A percentile compares a stretch with the other conserved stretches of the same genome.
Conservation (phyloP, 2,113 vertebrate species). For the Balaenoptera acutorostrata region DNA sequence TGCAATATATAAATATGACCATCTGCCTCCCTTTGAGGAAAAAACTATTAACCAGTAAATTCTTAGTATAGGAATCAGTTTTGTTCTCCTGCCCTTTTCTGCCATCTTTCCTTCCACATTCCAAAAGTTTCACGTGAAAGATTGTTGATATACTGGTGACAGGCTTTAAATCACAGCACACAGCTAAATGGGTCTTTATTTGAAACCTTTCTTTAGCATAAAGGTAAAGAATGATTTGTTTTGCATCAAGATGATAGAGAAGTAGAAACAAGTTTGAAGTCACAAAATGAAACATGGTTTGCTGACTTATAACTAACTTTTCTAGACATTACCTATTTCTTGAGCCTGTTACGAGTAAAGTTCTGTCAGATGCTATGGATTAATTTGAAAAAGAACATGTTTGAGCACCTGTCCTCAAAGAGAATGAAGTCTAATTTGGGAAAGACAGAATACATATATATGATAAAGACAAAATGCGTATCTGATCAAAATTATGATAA, state of each 20-base stretch:
- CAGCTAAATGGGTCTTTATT: background rate
- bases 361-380: background rate
- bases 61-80: background rate
- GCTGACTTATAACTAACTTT: background rate
- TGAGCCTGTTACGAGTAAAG: background rate
- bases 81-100: background rate
- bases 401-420: background rate
- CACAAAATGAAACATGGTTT: background rate
- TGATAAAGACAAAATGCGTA: background rate
- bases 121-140: background rate
- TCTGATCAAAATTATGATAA: background rate
- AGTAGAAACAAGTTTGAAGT: slow-evolving; percentile 24
- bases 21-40: background rate
- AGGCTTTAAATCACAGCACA: slow-evolving; percentile 6
- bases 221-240: background rate
- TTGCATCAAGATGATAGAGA: background rate
- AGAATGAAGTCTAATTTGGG: background rate
- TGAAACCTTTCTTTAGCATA: background rate
- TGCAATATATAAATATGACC: background rate
- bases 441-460: background rate
- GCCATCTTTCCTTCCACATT: background rate
- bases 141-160: background rate
- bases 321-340: slow-evolving; percentile 17
- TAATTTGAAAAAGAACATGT: slow-evolving; percentile 8
- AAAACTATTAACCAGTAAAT: background rate